A percentile compares a stretch with the other conserved stretches of the same genome.
These are phyloP conservation scores for Cerastoderma edule DNA, from an alignment of 2,888 invertebrate genomes.

Conservation along the genomic window DNA sequence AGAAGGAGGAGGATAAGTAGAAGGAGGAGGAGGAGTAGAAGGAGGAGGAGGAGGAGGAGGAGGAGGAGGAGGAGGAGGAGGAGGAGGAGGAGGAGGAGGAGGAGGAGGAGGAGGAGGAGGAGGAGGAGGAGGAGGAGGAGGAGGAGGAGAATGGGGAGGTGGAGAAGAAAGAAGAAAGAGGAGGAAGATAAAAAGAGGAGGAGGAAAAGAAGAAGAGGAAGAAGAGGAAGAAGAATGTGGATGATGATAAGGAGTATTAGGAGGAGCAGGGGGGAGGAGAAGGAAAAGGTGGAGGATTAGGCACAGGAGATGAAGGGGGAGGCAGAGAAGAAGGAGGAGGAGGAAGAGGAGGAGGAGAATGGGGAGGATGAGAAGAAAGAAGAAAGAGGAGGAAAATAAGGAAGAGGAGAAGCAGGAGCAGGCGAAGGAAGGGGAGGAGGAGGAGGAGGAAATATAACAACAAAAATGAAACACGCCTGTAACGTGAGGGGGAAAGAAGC, in stretches of 20 bases:
- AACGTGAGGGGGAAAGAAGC: too few species aligned
- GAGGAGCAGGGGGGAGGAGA: neutral
- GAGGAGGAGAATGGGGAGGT: neutral
- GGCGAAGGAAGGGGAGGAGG: too few species aligned
- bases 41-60: neutral
- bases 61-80: neutral
- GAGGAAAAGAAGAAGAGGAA: neutral
- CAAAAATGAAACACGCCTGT: too few species aligned
- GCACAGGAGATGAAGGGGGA: too few species aligned
- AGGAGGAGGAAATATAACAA: neutral
- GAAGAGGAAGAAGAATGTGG: neutral
- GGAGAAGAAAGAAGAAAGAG: too few species aligned
- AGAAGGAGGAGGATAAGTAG: too few species aligned
- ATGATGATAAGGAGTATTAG: neutral
- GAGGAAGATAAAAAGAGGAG: too few species aligned
- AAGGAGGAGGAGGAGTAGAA: too few species aligned
- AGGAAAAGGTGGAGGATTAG: neutral
- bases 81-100: neutral
- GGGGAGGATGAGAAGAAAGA: too few species aligned
- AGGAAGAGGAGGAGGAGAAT: too few species aligned
- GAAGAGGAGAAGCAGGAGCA: neutral
- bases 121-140: neutral
- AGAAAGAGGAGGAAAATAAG: neutral
- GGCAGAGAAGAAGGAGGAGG: too few species aligned
- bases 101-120: neutral